These are phyloP conservation scores for Gymnoscopelus microlampas DNA, from an alignment of 2,797 vertebrate species.

Conservation along the genomic window DNA sequence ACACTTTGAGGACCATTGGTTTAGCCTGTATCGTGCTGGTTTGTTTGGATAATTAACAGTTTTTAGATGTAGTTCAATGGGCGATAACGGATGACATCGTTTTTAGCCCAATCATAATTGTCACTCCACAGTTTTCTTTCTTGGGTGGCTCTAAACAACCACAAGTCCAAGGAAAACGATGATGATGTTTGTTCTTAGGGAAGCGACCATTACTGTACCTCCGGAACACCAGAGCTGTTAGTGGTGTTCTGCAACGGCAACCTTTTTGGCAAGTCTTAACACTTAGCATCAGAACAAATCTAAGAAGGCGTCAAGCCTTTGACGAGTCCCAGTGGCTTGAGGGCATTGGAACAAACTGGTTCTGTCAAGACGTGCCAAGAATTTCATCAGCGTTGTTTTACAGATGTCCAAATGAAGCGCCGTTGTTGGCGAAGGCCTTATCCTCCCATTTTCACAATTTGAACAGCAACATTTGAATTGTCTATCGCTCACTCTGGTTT, in stretches of 20 bases:
- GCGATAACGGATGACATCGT: no score
- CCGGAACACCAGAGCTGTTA: neutral
- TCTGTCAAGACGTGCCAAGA: constrained; percentile 3
- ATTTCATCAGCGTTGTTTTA: neutral
- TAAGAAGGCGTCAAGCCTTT: neutral
- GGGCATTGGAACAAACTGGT: neutral
- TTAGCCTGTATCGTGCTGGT: no score
- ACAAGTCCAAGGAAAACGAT: no score
- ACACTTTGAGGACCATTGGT: no score
- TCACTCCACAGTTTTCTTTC: no score
- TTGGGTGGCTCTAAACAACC: no score
- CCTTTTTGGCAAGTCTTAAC: neutral
- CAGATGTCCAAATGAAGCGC: neutral
- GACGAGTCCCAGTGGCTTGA: neutral
- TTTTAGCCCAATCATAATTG: no score
- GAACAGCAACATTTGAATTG: constrained; percentile 6
- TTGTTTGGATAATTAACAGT: no score
- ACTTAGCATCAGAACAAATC: neutral
- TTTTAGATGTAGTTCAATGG: no score
- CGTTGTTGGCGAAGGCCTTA: neutral
- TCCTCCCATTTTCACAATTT: neutral
- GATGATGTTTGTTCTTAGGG: no score
- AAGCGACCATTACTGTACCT: no score
- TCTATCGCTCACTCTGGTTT: neutral
- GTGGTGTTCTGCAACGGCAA: neutral